Evolutionary conservation across 2,113 vertebrate species (phyloP), one percentile per base, ranked within the genome.

Genomic region (Hippolais icterina): DNA sequence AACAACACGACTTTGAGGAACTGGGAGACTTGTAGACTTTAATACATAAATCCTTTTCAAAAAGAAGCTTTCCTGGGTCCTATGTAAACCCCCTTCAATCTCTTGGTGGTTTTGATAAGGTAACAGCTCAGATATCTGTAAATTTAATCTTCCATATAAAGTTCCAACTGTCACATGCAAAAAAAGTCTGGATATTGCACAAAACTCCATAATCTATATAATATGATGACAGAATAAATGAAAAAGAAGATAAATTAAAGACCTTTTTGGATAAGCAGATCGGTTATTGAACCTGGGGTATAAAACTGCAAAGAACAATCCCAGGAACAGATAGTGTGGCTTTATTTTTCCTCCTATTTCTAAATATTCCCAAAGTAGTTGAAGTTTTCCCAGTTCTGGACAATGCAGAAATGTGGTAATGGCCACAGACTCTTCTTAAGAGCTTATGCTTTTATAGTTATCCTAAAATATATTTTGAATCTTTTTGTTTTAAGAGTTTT

Each of bases 51-150:
- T 79, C 3, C 1, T 82, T 64, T 60, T 53, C 25, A 60, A 24
- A 86, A 87, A n/a, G 10, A 46, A 53, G 2, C 4, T 52, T 74
- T 70, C 12, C 33, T 78, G 75, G 31, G 9, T 47, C 16, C 33
- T 27, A 0, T 50, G 17, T 33, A 60, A 83, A 56, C 2, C 1
- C 2, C 1, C 2, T 20, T 80, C 44, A 53, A 5, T 65, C 16
- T 80, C 13, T 17, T 10, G 25, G 28, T 15, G 7, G 1, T 69
- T 81, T 90, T 74, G 10, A 21, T 65, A 87, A 80, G 6, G 16
- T 35, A 71, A 27, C 7, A 57, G 10, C 20, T 79, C 9, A 44
- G 6, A 4, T 70, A 47, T 10, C 17, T 29, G 3, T 33, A 81
- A 66, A 85, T 54, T 31, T 50, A 53, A 49, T 50, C 18, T 85